Evolutionary conservation across 2,797 vertebrate species (phyloP).

Genomic region (Gambusia yucatana): DNA sequence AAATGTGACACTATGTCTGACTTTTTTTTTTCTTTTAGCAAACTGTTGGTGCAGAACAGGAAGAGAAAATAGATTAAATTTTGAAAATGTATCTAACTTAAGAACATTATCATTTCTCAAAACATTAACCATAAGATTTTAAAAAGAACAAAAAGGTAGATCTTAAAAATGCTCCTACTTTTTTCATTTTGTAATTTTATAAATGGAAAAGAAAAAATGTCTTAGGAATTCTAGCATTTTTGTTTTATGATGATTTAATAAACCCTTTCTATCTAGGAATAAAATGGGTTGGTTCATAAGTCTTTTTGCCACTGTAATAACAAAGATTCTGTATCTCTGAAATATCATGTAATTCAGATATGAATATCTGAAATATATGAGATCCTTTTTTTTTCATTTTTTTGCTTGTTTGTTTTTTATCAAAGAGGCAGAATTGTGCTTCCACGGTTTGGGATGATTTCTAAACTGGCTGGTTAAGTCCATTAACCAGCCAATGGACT

Average conservation of each 20-base stretch:
- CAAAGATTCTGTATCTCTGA: neutral
- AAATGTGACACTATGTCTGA: neutral
- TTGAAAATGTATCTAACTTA: neutral
- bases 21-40: neutral
- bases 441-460: neutral
- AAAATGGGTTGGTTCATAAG: neutral
- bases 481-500: neutral
- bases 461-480: neutral
- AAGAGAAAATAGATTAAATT: neutral
- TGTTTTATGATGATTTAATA: neutral
- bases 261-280: neutral
- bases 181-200: neutral
- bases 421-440: neutral
- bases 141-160: neutral
- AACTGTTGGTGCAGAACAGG: neutral
- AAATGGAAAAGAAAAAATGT: neutral
- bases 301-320: neutral
- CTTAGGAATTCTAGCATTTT: neutral
- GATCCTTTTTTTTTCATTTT: neutral
- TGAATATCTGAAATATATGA: neutral
- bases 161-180: neutral
- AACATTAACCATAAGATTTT: neutral
- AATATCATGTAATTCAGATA: too few species aligned
- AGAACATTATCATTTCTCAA: neutral
- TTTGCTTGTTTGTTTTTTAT: neutral